A percentile compares a stretch with the other conserved stretches of the same genome.
phyloP scores from a whole-genome alignment of 2,888 invertebrate genomes.

The Cinara cedri region DNA sequence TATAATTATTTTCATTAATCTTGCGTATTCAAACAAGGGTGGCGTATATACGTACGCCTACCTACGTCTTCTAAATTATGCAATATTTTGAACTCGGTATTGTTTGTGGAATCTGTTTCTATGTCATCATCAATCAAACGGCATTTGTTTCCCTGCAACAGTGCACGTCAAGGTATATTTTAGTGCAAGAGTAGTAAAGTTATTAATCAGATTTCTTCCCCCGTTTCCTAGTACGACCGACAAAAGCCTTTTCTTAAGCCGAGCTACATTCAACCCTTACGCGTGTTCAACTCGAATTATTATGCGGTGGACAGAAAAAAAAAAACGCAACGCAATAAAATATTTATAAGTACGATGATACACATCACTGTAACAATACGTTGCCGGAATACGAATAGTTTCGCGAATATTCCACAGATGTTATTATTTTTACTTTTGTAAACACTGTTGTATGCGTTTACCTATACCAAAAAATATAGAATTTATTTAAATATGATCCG shows the following conservation, averaged over 20 bases:
- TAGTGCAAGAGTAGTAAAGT: slow-evolving; percentile 17
- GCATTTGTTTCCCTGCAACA: slow-evolving; percentile 34
- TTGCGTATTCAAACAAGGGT: background rate
- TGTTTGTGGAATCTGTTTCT: slow-evolving; percentile 33
- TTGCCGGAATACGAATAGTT: background rate
- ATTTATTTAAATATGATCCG: no score
- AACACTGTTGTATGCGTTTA: background rate
- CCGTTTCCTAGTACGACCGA: slow-evolving; percentile 1
- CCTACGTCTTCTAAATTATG: slow-evolving; percentile 28
- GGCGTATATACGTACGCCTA: background rate
- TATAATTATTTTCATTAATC: slow-evolving; percentile 26
- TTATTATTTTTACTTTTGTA: background rate
- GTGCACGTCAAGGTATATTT: slow-evolving; percentile 47
- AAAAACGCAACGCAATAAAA: background rate
- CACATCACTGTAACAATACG: background rate
- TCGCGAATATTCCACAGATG: background rate
- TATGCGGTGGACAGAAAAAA: background rate
- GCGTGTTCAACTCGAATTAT: background rate
- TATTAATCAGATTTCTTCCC: slow-evolving; percentile 40
- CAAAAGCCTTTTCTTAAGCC: slow-evolving; percentile 26
- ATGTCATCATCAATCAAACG: slow-evolving; percentile 40
- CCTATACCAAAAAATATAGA: no score
- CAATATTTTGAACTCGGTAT: slow-evolving; percentile 32
- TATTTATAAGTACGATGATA: no score
- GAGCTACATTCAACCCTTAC: background rate